phyloP scores from a whole-genome alignment of 2,888 invertebrate genomes.

The Alloscopus bannaensis region DNA sequence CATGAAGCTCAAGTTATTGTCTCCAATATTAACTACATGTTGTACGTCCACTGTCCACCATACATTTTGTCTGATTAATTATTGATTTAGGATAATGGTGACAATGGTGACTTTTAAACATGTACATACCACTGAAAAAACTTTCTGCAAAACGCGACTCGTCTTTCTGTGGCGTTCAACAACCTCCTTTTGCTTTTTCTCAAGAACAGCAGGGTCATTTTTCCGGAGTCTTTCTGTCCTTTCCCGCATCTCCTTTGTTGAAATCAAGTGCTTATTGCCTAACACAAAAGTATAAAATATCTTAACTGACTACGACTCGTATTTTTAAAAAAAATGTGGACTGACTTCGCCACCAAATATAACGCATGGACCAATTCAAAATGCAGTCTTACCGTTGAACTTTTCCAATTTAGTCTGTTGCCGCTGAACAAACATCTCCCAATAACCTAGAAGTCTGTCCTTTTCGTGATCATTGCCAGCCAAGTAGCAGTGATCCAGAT shows the following conservation, averaged over 20 bases:
- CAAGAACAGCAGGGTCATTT: slow-evolving; percentile 9
- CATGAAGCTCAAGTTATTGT: neutral
- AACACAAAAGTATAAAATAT: neutral
- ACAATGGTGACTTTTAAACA: neutral
- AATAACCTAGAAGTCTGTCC: neutral
- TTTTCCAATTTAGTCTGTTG: no score
- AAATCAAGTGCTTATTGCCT: slow-evolving; percentile 18
- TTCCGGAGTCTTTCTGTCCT: slow-evolving; percentile 20
- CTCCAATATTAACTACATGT: neutral
- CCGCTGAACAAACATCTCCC: slow-evolving; percentile 8
- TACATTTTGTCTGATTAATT: no score
- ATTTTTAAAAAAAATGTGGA: no score
- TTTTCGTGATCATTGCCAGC: slow-evolving; percentile 5
- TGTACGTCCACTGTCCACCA: neutral
- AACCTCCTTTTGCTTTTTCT: slow-evolving; percentile 10
- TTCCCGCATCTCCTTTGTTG: slow-evolving; percentile 38
- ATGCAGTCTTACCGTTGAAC: neutral
- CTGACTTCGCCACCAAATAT: no score
- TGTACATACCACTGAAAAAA: slow-evolving; percentile 32
- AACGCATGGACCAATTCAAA: no score
- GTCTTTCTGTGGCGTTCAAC: slow-evolving; percentile 21
- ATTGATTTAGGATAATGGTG: neutral
- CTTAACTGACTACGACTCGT: no score
- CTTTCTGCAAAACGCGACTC: slow-evolving; percentile 2
- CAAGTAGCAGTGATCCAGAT: slow-evolving; percentile 8